Base-by-base conservation (phyloP, 2,797 vertebrate genomes). In the Carduelis carduelis region DNA sequence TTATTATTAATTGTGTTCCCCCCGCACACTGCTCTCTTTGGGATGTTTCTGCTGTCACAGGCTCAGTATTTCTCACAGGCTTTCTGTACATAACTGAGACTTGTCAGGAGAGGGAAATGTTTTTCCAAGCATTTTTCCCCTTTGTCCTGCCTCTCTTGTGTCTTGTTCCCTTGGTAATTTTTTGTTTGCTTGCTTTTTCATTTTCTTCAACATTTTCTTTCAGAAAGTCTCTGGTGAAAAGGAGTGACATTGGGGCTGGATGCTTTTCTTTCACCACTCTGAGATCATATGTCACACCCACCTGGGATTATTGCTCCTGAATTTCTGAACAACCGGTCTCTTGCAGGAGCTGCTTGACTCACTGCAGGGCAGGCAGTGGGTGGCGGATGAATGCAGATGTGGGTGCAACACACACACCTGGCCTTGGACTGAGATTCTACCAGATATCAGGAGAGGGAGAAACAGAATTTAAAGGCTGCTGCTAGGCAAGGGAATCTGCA, bases 21-120 rank as follows among this genome's bases (percentile, higher is more conserved):
- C 53, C 55, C 1, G 23, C 81, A 70, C 87, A 55, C 87, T 74
- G 72, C 89, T 94, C 87, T 94, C 93, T 79, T 90, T 93, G 93
- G 95, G 96, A 95, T 96, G 80, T 86, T 96, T 91, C 96, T 95
- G 89, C 94, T 96, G 95, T 96, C 96, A 96, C 76, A 95, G 72
- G 84, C 94, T 96, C 72, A 72, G 80, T 83, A 71, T 93, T 94
- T 96, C 91, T 96, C 74, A 78, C 59, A 94, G 85, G 56, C 28
- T 88, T 93, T 95, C 89, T 91, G 44, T 76, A 64, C 80, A 83
- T 94, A 96, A 92, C 83, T 91, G 87, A 93, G 70, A 81, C 91
- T 93, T 88, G 92, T 96, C 96, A 96, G 77, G 27, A 88, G 74
- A 87, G 49, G 80, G 77, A 93, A 94, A 79, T 94, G 84, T 89